Conservation (phyloP, 2,888 invertebrate species). For the Cryptus viduatorius region DNA sequence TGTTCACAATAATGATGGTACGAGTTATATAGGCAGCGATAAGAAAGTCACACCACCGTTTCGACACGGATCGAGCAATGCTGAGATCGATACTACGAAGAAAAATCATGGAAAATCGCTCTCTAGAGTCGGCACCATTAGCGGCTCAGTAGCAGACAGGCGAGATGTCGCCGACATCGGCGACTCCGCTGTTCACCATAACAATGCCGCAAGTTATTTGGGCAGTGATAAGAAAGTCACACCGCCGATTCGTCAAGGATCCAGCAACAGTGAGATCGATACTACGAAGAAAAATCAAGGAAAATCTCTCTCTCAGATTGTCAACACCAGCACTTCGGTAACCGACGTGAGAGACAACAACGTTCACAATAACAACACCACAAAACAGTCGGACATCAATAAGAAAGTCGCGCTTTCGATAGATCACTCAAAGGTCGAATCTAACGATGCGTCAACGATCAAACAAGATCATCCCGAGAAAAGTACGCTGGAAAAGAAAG, state of each 20-base stretch:
- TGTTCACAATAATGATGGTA: too few relatives aligned
- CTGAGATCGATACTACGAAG: background rate
- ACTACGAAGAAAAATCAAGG: constrained; percentile 69
- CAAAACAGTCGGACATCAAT: constrained; percentile 26
- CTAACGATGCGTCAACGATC: background rate
- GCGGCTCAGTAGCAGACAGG: too few relatives aligned
- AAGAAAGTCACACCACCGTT: too few relatives aligned
- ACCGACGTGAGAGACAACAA: constrained; percentile 13
- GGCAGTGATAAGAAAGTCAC: too few relatives aligned
- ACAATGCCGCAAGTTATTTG: too few relatives aligned
- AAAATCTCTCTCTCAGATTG: constrained; percentile 7
- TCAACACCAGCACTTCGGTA: constrained; percentile 32
- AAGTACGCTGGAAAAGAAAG: constrained; percentile 30
- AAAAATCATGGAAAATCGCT: constrained; percentile 65
- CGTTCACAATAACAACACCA: background rate
- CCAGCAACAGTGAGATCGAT: constrained; percentile 78
- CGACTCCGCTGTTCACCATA: too few relatives aligned
- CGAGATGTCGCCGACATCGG: too few relatives aligned
- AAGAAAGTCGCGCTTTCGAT: constrained; percentile 38
- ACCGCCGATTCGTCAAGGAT: background rate
- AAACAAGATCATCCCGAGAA: constrained; percentile 34
- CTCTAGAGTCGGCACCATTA: constrained; percentile 75
- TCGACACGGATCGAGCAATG: constrained; percentile 50
- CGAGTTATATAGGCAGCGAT: too few relatives aligned
- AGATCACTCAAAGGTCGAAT: constrained; percentile 43